Conservation (phyloP, 2,113 vertebrate genomes). For the zebrafish (Danio rerio) region DNA sequence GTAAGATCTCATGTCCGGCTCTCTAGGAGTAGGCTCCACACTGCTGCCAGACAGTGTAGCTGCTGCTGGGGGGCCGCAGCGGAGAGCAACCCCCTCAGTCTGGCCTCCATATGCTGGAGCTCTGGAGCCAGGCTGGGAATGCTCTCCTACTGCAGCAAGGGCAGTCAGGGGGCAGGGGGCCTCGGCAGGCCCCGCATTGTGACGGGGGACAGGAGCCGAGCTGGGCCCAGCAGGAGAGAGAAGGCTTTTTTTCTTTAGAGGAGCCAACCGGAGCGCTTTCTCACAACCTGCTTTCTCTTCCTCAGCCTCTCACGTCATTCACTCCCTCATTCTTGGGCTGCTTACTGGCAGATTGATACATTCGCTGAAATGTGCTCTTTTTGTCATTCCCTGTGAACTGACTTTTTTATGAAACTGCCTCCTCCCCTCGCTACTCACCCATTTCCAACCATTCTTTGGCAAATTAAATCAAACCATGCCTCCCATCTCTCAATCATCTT, state of each 20-base stretch:
- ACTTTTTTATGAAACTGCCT: constrained; percentile 68
- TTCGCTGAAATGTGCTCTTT: constrained; percentile 74
- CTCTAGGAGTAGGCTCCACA: constrained; percentile 56
- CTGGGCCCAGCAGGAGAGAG: constrained; percentile 75
- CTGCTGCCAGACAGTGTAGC: constrained; percentile 61
- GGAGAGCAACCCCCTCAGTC: constrained; percentile 63
- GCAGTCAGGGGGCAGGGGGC: constrained; percentile 68
- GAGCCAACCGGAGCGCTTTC: constrained; percentile 77
- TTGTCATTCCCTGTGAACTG: constrained; percentile 63
- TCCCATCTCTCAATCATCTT: constrained; percentile 77
- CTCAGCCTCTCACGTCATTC: constrained; percentile 54
- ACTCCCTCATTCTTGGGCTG: constrained; percentile 49
- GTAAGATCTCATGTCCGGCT: constrained; percentile 60
- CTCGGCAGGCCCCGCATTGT: constrained; percentile 66
- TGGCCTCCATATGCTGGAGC: constrained; percentile 76
- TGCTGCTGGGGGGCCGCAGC: constrained; percentile 69
- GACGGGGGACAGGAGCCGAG: constrained; percentile 74
- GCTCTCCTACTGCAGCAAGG: constrained; percentile 68
- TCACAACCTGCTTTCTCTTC: constrained; percentile 72
- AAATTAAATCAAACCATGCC: constrained; percentile 67
- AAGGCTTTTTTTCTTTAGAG: constrained; percentile 75
- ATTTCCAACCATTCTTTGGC: constrained; percentile 65
- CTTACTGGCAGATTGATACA: constrained; percentile 74
- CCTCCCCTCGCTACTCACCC: constrained; percentile 55
- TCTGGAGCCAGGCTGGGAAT: constrained; percentile 71